Conservation (phyloP, 23 tunicate genomes). For the Corella eumyota region DNA sequence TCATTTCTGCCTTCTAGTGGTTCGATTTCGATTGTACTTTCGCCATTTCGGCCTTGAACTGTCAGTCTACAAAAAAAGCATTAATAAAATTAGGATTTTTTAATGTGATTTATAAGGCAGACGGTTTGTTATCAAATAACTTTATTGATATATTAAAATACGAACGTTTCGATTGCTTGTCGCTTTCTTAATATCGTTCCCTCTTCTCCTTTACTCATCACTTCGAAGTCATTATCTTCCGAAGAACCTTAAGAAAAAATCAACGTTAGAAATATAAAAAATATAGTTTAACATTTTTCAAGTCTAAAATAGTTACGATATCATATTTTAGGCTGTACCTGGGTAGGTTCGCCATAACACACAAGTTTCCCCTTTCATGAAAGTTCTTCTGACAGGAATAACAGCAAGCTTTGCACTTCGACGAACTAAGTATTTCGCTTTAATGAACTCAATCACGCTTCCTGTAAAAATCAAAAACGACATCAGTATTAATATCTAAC, state of each 20-base stretch:
- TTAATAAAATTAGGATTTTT: too few relatives aligned
- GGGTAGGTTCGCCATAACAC: constrained; percentile 82
- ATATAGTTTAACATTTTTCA: too few relatives aligned
- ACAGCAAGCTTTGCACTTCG: constrained; percentile 81
- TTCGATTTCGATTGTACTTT: constrained; percentile 50
- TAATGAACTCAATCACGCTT: constrained; percentile 93
- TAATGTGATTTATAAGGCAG: too few relatives aligned
- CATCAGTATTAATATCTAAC: not conserved
- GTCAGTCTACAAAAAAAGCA: constrained; percentile 8
- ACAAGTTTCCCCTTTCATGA: constrained; percentile 46
- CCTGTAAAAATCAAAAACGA: constrained; percentile 31
- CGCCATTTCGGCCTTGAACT: constrained; percentile 56
- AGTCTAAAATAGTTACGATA: too few relatives aligned
- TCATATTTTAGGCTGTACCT: too few relatives aligned
- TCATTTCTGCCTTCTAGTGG: constrained; percentile 8
- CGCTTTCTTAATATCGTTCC: constrained; percentile 68
- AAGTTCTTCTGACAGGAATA: constrained; percentile 81
- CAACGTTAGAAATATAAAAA: not conserved
- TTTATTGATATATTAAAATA: too few relatives aligned
- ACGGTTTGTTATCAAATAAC: too few relatives aligned
- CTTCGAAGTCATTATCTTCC: constrained; percentile 81
- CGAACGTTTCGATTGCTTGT: too few relatives aligned
- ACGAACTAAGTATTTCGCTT: constrained; percentile 87
- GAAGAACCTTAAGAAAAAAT: constrained; percentile 39
- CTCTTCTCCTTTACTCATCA: constrained; percentile 83